Evolutionary conservation across 2,888 invertebrate genomes (phyloP), one percentile per base, ranked within the genome.

Genomic region (Biston betularia): DNA sequence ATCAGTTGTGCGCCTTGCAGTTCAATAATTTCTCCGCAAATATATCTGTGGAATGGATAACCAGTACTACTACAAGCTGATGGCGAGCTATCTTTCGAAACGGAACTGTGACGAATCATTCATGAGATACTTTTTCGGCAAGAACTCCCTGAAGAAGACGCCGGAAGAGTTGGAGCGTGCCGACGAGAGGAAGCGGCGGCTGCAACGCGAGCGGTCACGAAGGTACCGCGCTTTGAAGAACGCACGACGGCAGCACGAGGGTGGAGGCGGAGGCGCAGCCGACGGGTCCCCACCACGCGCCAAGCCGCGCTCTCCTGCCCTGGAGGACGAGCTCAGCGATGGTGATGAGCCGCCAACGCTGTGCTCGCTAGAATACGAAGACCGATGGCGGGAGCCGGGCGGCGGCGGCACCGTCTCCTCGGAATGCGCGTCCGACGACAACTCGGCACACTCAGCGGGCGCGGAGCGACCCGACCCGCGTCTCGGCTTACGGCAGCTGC

Each of bases 101-200:
- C 84, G 92, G 56, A 93, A 93, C 81, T 93, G 93, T 77, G 93
- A 93, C 82, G 93, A 93, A 81, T 93, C 93, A 61, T 93, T 93
- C 77, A 92, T 93, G 90, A 87, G 93, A 73, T 93, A 93, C 79
- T 93, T 93, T 77, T 93, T 93, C 70, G 93, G 93, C 46, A 93
- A 93, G 77, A 93, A 89, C 74, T 84, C 92, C 7, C 68, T 87
- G 54, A 93, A 92, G 80, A 93, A 92, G 79, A 89, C 91, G 9
- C 89, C 93, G 5, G 93, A 92, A 61, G 93, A 93, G 72, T 72
- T 93, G 10, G 93, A 93, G 75, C 85, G 92, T 6, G 93, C 93
- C 0, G 93, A 93, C 59, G 93, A 93, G 71, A 84, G 93, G 42
- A 93, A 93, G 76, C 84, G 93, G 50, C 83, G 93, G 34, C 79